Base-by-base conservation (phyloP, 2,888 invertebrate species). In the Folsomia candida region DNA sequence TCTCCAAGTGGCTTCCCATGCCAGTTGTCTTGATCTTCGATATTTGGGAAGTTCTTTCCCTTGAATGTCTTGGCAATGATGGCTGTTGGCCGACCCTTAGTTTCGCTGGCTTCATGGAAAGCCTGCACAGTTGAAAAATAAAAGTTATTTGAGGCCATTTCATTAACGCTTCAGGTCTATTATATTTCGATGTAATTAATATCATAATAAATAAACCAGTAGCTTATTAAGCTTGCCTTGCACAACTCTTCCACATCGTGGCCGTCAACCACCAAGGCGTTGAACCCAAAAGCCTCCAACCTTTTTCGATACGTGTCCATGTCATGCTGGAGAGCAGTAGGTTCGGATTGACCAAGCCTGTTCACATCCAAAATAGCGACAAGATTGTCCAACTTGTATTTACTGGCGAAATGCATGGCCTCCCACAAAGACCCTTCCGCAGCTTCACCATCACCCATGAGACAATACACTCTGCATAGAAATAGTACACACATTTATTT, bases 341-440 rank as follows among this genome's bases (percentile, higher is more conserved):
- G 89, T 82, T 97, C 96, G 29, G 97, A 97, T 85, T 99, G 99
- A 2, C 99, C 99, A 59, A 99, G 87, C 60, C 99, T 89, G 85
- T 99, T 99, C 57, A 99, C 89, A 83, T 99, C 99, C 82, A 99
- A 93, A 82, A 99, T 92, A 26, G 95, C 94, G 70, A 96, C 95
- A 51, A 99, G 86, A 85, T 99, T 99, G 85, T 98, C 97, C 66
- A 99, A 87, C 77, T 94, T 91, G 86, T 99, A 97, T 84, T 92
- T 88, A 73, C 93, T 91, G 62, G 96, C 93, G 85, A 99, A 99
- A 81, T 95, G 90, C 74, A 97, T 86, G 0, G 97, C 95, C 85
- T 98, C 97, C 97, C 97, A 98, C 77, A 98, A 88, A 61, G 96
- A 96, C 71, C 99, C 99, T 86, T 99, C 99, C 0, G 98, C 97